These are phyloP conservation scores for Anoncus sp. DNA, from an alignment of 2,888 invertebrate species.

Conservation along the genomic window DNA sequence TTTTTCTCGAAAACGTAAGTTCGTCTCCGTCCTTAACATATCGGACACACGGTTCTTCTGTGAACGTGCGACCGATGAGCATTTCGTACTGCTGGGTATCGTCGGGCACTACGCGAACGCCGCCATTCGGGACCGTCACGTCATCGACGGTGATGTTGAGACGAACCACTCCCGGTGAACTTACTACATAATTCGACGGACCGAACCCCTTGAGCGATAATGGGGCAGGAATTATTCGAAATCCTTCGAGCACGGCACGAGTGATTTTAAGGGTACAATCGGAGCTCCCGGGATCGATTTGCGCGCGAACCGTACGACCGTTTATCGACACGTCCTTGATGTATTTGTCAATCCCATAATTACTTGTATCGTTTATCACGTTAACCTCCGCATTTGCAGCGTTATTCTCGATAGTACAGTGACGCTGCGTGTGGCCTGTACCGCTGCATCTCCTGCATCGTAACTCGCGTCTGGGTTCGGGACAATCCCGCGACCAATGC, in stretches of 20 bases:
- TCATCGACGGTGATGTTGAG: conserved; percentile 3
- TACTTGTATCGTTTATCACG: background rate
- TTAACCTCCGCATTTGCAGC: background rate
- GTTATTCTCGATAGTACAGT: background rate
- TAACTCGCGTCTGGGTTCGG: conserved; percentile 26
- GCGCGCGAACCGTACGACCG: background rate
- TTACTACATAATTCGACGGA: background rate
- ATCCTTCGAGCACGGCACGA: background rate
- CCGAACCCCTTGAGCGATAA: conserved; percentile 10
- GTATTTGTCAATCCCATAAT: background rate
- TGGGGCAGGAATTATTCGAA: background rate
- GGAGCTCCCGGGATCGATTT: conserved; percentile 5
- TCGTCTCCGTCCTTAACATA: conserved; percentile 12
- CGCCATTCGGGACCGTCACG: background rate
- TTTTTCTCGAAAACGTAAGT: background rate
- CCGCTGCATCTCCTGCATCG: conserved; percentile 7
- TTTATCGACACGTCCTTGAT: background rate
- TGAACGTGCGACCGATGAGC: conserved; percentile 21
- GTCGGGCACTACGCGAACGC: conserved; percentile 14
- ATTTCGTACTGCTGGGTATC: conserved; percentile 13
- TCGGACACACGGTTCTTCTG: conserved; percentile 1
- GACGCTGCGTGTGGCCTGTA: conserved; percentile 22
- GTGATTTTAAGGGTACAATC: conserved; percentile 34
- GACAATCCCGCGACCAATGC: conserved; percentile 28
- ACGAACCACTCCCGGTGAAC: conserved; percentile 6